These are phyloP conservation scores for Astyanax mexicanus DNA, from an alignment of 2,797 vertebrate genomes.

Conservation along the genomic window DNA sequence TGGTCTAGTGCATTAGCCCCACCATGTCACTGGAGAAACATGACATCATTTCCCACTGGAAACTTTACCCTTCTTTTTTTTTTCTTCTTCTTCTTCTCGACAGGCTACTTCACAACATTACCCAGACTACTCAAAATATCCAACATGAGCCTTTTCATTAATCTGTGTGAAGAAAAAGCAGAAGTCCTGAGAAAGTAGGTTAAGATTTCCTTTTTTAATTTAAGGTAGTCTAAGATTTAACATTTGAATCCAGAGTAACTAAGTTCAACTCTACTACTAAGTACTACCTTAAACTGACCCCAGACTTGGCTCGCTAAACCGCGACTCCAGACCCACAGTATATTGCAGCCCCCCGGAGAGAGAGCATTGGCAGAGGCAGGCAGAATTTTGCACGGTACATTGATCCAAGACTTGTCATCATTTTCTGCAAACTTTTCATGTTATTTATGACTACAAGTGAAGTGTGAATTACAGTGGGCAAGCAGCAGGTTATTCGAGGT, in stretches of 20 bases:
- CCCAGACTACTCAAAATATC: constrained; percentile 24
- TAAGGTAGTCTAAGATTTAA: background rate
- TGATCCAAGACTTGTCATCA: constrained; percentile 39
- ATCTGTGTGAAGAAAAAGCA: constrained; percentile 16
- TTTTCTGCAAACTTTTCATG: constrained; percentile 31
- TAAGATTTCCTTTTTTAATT: constrained; percentile 2
- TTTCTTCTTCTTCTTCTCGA: background rate
- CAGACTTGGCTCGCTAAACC: constrained; percentile 28
- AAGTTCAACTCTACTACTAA: constrained; percentile 18
- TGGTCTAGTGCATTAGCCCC: no score
- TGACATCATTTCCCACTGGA: constrained; percentile 1
- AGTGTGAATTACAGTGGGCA: constrained; percentile 34
- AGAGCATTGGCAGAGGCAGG: constrained; percentile 10
- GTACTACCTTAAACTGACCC: constrained; percentile 27
- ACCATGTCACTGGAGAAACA: background rate
- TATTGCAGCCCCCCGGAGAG: constrained; percentile 32
- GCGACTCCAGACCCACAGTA: constrained; percentile 23
- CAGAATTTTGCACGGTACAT: constrained; percentile 35
- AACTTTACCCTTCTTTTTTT: constrained; percentile 6
- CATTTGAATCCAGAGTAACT: constrained; percentile 23
- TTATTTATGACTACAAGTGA: constrained; percentile 45
- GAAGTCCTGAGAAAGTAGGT: background rate
- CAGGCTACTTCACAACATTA: constrained; percentile 13
- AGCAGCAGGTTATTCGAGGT: constrained; percentile 9
- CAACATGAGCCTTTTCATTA: constrained; percentile 7